Evolutionary conservation across 1,140 invertebrate genomes (phyloP).

Genomic region (Drosophila busckii): DNA sequence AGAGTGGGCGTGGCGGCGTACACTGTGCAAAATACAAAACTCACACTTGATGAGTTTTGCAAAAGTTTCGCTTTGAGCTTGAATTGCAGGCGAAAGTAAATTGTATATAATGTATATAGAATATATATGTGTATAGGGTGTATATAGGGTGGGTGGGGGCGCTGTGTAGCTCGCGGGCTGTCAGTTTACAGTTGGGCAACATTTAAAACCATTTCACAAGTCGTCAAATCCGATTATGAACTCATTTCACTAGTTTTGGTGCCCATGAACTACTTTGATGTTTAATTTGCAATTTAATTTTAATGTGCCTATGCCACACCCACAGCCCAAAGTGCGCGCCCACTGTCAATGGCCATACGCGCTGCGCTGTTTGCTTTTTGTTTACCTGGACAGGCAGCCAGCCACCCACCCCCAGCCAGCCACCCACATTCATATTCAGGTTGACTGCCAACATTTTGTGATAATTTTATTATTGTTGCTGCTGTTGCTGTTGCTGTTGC

Average conservation of each 20-base stretch:
- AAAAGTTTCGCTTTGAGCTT: background rate
- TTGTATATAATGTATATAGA: too few species aligned
- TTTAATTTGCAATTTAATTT: slow-evolving; percentile 76
- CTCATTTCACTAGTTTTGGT: slow-evolving; percentile 68
- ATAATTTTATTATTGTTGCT: slow-evolving; percentile 67
- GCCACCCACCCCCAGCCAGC: too few species aligned
- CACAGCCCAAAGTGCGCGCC: background rate
- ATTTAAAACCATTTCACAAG: slow-evolving; percentile 73
- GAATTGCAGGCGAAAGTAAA: background rate
- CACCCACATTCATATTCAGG: too few species aligned
- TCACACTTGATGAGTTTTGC: background rate
- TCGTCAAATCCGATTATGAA: slow-evolving; percentile 76
- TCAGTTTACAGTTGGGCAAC: slow-evolving; percentile 9
- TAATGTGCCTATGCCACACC: slow-evolving; percentile 51
- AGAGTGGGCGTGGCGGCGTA: too few species aligned
- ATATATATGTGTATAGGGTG: too few species aligned
- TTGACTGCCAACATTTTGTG: slow-evolving; percentile 29
- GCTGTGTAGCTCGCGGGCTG: background rate
- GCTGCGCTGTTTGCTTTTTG: too few species aligned
- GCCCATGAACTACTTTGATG: slow-evolving; percentile 63
- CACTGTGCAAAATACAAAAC: slow-evolving; percentile 21
- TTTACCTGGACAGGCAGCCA: too few species aligned
- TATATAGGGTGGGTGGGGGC: too few species aligned
- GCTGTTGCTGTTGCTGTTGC: slow-evolving; percentile 28
- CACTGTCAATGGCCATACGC: too few species aligned